Conservation (phyloP, 2,113 vertebrate species). For the Naja naja region DNA sequence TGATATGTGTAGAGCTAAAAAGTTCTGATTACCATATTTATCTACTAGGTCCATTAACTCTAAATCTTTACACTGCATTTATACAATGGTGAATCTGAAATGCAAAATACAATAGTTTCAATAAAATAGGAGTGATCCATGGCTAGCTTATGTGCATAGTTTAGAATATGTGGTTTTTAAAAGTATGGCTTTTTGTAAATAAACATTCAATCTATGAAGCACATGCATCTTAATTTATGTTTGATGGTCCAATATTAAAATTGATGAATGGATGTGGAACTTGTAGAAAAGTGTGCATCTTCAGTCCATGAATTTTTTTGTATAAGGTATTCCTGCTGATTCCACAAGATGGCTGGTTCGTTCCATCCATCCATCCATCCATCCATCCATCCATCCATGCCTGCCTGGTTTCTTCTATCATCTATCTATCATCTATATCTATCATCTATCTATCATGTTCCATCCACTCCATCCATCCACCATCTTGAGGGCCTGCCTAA, state of each 20-base stretch:
- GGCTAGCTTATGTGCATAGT: not conserved
- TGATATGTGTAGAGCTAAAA: not conserved
- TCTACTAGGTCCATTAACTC: not conserved
- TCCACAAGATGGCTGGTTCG: no score
- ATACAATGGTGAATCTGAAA: not conserved
- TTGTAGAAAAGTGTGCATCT: not conserved
- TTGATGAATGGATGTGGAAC: not conserved
- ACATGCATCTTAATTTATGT: not conserved
- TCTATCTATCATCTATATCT: not conserved
- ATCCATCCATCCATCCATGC: no score
- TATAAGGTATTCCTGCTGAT: not conserved
- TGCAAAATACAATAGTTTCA: not conserved
- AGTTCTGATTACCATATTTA: not conserved
- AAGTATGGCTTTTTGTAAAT: not conserved
- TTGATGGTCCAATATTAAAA: not conserved
- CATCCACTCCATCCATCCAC: no score
- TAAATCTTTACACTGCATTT: not conserved
- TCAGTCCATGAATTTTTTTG: not conserved
- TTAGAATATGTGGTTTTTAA: not conserved
- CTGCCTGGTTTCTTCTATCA: no score
- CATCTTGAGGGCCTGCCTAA: no score
- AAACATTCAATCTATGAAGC: not conserved
- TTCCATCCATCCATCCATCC: no score
- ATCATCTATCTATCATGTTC: not conserved
- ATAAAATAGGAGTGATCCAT: not conserved